Evolutionary conservation across 2,888 invertebrate genomes (phyloP), one percentile per base, ranked within the genome.

Genomic region (Beris chalybata): DNA sequence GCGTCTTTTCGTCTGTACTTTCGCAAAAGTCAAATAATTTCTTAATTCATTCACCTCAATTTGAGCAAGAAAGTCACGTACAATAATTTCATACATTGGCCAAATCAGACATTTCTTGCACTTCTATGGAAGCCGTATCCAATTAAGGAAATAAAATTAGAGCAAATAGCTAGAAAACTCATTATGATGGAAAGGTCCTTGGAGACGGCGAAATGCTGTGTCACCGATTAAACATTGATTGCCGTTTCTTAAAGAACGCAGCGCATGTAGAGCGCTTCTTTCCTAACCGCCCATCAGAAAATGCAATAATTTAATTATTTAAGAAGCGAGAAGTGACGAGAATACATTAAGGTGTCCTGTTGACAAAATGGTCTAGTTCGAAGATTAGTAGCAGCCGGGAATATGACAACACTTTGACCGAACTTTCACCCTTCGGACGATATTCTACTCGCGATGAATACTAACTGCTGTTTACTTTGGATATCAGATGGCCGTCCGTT

Each of bases 271-370:
- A 15, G 31, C 9, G 11, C 7, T 31, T n/a, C 3, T 3, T 30
- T 30, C 38, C 11, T 38, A 32, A 11, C 38, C 32, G 15, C 38
- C 38, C 15, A 15, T 5, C 12, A 38, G 11, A 7, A 38, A 3
- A 56, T 5, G 38, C 15, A 13, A 38, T 56, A 56, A 56, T 56
- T 56, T n/a, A 56, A 56, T 56, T 56, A 56, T 56, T 56, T 15
- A 56, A 56, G 38, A 56, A 43, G 38, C 38, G 43, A 11, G 15
- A 56, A 9, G 38, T 38, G 38, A 38, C 38, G 38, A 9, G 38
- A 38, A 38, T 38, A 38, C 38, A 7, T 38, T 38, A 5, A 38
- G 38, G 7, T 38, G 9, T 38, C 3, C 38, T 9, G 38, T 7
- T 38, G 5, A 7, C 38, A 38, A 38, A 9, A 38, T 38, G 15